Percentiles rank a stretch among this genome's conserved stretches.
Evolutionary conservation across 2,113 vertebrate genomes (phyloP).

Genomic region (Cnemophilus loriae): DNA sequence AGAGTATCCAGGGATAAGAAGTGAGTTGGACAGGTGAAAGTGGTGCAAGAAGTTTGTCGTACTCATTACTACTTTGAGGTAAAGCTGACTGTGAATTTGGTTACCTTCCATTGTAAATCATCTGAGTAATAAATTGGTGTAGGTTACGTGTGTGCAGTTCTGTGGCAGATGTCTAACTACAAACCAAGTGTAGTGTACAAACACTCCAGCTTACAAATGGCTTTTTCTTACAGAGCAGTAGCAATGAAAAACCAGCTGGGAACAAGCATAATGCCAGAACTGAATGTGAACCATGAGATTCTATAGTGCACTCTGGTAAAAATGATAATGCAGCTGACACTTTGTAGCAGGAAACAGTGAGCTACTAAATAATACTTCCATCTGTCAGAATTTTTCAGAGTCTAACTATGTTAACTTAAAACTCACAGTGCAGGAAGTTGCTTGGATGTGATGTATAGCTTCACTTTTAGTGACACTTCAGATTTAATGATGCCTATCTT

Average conservation of each 20-base stretch:
- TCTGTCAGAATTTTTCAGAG: background rate
- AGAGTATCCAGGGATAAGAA: background rate
- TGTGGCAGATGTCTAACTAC: background rate
- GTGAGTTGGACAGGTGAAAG: background rate
- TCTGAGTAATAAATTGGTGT: background rate
- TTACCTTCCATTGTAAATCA: background rate
- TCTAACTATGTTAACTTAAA: background rate
- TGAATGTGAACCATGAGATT: background rate
- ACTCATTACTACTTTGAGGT: background rate
- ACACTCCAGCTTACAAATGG: background rate
- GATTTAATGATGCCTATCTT: background rate
- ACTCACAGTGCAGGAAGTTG: background rate
- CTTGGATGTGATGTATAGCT: background rate
- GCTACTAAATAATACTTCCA: background rate
- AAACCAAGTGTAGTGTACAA: background rate
- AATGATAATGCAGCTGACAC: background rate
- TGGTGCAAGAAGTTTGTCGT: background rate
- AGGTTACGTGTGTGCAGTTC: background rate
- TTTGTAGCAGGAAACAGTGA: background rate
- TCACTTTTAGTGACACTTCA: background rate
- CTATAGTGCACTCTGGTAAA: background rate
- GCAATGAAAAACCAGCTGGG: background rate
- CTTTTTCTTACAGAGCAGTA: background rate
- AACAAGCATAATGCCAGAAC: background rate
- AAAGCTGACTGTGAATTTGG: background rate